Evolutionary conservation across 1,140 invertebrate species (phyloP).

Genomic region (Adoxophyes honmai): DNA sequence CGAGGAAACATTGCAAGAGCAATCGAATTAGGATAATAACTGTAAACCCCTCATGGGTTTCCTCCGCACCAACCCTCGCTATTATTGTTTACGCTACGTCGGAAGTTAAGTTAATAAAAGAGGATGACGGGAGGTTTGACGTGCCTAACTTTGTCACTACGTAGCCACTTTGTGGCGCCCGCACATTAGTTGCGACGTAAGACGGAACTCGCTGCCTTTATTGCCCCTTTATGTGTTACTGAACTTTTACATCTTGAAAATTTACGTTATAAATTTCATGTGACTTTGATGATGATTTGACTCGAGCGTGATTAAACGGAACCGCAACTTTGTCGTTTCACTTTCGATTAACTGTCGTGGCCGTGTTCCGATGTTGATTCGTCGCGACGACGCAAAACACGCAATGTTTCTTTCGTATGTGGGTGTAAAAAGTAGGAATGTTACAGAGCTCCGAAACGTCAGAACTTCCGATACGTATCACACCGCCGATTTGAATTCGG

Average conservation of each 20-base stretch:
- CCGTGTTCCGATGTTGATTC: not conserved
- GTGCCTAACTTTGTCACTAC: constrained; percentile 12
- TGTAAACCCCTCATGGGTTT: not conserved
- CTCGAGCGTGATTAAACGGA: not conserved
- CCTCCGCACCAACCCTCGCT: not conserved
- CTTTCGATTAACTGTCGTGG: not conserved
- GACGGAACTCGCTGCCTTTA: constrained; percentile 3
- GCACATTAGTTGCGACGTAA: constrained; percentile 1
- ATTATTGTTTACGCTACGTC: constrained; percentile 12
- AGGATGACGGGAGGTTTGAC: constrained; percentile 13
- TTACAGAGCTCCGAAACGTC: too few species aligned
- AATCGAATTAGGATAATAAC: constrained; percentile 15
- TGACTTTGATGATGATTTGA: constrained; percentile 9
- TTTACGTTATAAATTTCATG: constrained; percentile 4
- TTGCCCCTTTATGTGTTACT: constrained; percentile 12
- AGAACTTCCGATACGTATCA: too few species aligned
- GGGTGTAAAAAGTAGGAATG: too few species aligned
- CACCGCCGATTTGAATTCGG: too few species aligned
- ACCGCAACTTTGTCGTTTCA: not conserved
- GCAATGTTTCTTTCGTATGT: not conserved
- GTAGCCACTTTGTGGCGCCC: not conserved
- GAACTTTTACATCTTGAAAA: constrained; percentile 7
- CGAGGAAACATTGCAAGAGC: not conserved
- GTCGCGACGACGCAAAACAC: not conserved
- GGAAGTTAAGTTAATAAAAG: constrained; percentile 14